phyloP scores from a whole-genome alignment of 2,888 invertebrate species.

The Athalia rosae region DNA sequence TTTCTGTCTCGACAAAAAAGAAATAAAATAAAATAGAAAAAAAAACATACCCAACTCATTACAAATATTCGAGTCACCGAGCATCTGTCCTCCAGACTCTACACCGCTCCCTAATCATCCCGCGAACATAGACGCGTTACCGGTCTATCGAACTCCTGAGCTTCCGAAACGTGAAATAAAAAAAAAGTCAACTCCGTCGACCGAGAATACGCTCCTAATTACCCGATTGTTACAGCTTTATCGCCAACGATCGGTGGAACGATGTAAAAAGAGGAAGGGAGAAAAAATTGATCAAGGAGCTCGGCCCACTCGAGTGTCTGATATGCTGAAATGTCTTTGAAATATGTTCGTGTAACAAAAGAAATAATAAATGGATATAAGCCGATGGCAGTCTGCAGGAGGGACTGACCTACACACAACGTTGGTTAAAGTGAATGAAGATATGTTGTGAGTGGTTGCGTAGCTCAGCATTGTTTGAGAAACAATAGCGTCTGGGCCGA shows the following conservation, averaged over 20 bases:
- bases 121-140: constrained; percentile 3
- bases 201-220: neutral
- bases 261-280: neutral
- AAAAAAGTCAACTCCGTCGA: neutral
- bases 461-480: constrained; percentile 68
- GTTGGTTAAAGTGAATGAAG: constrained; percentile 67
- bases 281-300: neutral
- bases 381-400: constrained; percentile 2
- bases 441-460: constrained; percentile 68
- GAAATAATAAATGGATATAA: constrained; percentile 6
- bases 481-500: constrained; percentile 68
- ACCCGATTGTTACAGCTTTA: neutral
- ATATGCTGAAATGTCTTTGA: neutral
- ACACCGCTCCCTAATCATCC: neutral
- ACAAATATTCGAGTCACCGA: constrained; percentile 37
- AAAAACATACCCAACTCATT: constrained; percentile 15
- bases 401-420: constrained; percentile 21
- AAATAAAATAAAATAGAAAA: neutral
- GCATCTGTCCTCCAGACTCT: constrained; percentile 33
- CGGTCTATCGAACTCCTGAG: neutral
- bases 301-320: neutral
- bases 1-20: neutral
- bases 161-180: too few species aligned
- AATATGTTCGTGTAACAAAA: neutral
- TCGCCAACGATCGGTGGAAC: neutral